phyloP scores from a whole-genome alignment of 2,113 vertebrate species.

The Xenopus tropicalis region UCB_Xtro_10.0 CM004451.2:35720001-35720500 shows the following conservation, averaged over 20 bases:
- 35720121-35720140: constrained; percentile 64
- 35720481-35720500: too few relatives aligned
- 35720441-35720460: too few relatives aligned
- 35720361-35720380: constrained; percentile 80
- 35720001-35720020: constrained; percentile 94
- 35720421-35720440: constrained; percentile 54
- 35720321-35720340: constrained; percentile 72
- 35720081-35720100: constrained; percentile 41
- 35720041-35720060: constrained; percentile 47
- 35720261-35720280: constrained; percentile 60
- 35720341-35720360: constrained; percentile 73
- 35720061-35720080: constrained; percentile 48
- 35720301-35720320: constrained; percentile 68
- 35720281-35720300: constrained; percentile 80
- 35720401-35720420: constrained; percentile 79
- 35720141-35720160: constrained; percentile 46
- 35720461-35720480: too few relatives aligned
- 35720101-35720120: constrained; percentile 63
- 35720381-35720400: constrained; percentile 69
- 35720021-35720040: constrained; percentile 83
- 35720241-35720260: constrained; percentile 62
- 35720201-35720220: constrained; percentile 66
- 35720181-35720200: constrained; percentile 49
- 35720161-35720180: constrained; percentile 53
- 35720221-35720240: constrained; percentile 71